Evolutionary conservation across 2,113 vertebrate species (phyloP).

Genomic region (Paralichthys olivaceus): DNA sequence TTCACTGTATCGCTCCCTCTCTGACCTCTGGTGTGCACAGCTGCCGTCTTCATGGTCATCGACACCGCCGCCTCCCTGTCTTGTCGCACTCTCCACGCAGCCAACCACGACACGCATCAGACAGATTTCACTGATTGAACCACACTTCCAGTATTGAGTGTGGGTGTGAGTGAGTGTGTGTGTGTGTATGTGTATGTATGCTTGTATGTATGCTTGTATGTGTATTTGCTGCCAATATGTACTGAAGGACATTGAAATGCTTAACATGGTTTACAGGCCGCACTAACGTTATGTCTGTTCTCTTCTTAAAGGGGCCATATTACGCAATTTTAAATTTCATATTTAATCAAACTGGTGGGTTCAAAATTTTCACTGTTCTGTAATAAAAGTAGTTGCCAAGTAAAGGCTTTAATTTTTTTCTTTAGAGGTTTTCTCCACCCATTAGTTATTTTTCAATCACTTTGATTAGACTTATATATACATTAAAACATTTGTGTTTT

Average conservation of each 20-base stretch:
- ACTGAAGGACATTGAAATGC: slow-evolving; percentile 78
- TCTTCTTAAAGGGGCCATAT: slow-evolving; percentile 67
- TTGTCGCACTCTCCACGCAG: slow-evolving; percentile 44
- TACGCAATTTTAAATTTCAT: slow-evolving; percentile 65
- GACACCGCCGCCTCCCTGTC: slow-evolving; percentile 54
- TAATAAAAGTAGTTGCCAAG: slow-evolving; percentile 71
- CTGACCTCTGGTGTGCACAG: slow-evolving; percentile 73
- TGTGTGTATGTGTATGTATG: background rate
- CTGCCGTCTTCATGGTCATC: slow-evolving; percentile 62
- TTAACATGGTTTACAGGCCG: slow-evolving; percentile 36
- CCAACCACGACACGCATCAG: slow-evolving; percentile 56
- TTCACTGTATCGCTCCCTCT: slow-evolving; percentile 82
- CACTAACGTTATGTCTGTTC: slow-evolving; percentile 50
- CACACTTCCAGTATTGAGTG: slow-evolving; percentile 81
- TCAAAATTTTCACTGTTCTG: slow-evolving; percentile 60
- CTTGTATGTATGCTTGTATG: slow-evolving; percentile 11
- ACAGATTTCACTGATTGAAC: slow-evolving; percentile 65
- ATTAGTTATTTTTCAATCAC: background rate
- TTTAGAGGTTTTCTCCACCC: slow-evolving; percentile 5
- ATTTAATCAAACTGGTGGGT: slow-evolving; percentile 63
- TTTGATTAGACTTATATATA: slow-evolving; percentile 1
- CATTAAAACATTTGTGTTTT: background rate
- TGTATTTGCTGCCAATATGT: slow-evolving; percentile 68
- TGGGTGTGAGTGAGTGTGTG: slow-evolving; percentile 28
- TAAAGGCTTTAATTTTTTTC: slow-evolving; percentile 60